phyloP scores from a whole-genome alignment of 2,113 vertebrate genomes.

The Poeciliopsis occidentalis region DNA sequence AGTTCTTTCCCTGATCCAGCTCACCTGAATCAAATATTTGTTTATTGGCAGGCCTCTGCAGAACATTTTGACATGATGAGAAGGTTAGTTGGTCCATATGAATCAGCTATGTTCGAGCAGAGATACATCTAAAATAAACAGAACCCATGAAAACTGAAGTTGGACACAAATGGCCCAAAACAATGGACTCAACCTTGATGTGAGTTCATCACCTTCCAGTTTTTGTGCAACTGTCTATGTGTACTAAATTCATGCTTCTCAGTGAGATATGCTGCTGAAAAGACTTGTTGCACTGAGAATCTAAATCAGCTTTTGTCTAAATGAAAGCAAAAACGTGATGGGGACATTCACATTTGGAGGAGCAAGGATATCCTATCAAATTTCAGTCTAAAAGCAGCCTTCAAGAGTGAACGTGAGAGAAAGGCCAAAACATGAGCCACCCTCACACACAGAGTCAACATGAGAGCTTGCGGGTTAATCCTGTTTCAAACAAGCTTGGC shows the following conservation, averaged over 20 bases:
- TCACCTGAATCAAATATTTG: too few relatives aligned
- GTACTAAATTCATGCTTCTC: conserved; percentile 17
- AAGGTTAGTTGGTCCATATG: too few relatives aligned
- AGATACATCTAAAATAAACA: too few relatives aligned
- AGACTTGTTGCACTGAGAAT: conserved; percentile 34
- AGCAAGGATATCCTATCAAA: conserved; percentile 50
- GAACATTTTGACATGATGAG: too few relatives aligned
- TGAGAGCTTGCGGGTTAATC: conserved; percentile 71
- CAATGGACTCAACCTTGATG: background rate
- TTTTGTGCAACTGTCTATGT: background rate
- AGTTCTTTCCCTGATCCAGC: too few relatives aligned
- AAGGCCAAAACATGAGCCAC: conserved; percentile 64
- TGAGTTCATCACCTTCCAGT: conserved; percentile 3
- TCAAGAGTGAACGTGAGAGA: conserved; percentile 62
- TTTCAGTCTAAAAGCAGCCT: conserved; percentile 66
- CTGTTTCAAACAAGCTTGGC: conserved; percentile 72
- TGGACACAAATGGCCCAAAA: background rate
- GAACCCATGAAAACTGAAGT: too few relatives aligned
- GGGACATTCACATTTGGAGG: conserved; percentile 35
- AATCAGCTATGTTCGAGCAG: too few relatives aligned
- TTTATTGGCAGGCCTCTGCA: too few relatives aligned
- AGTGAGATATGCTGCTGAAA: conserved; percentile 42
- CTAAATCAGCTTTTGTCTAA: conserved; percentile 41
- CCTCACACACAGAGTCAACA: conserved; percentile 61
- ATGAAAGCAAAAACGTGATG: conserved; percentile 33